A percentile compares a stretch with the other conserved stretches of the same genome.
Conservation (phyloP, 2,888 invertebrate genomes). For the Lapara coniferarum region DNA sequence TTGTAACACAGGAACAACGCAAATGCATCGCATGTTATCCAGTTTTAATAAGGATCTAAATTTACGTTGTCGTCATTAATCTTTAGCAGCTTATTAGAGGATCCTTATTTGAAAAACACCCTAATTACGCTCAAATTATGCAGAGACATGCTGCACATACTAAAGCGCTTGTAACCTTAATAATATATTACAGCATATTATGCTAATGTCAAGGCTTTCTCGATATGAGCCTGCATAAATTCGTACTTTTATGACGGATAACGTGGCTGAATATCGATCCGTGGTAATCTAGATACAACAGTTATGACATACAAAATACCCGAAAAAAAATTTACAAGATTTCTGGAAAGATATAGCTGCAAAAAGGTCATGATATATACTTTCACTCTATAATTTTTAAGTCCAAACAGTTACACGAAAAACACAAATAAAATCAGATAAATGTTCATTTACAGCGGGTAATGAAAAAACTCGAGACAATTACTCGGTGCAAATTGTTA, state of each 20-base stretch:
- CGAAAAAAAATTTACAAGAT: neutral
- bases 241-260: neutral
- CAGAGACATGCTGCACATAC: neutral
- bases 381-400: too few relatives aligned
- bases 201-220: conserved; percentile 1
- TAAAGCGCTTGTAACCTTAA: conserved; percentile 1
- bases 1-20: too few relatives aligned
- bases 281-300: neutral
- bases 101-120: too few relatives aligned
- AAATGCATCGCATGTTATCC: too few relatives aligned
- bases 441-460: too few relatives aligned
- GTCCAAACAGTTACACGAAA: too few relatives aligned
- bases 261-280: neutral
- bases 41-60: too few relatives aligned
- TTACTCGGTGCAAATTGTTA: conserved; percentile 26
- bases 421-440: too few relatives aligned
- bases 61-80: too few relatives aligned
- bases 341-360: neutral
- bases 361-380: neutral
- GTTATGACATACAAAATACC: neutral
- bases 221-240: neutral
- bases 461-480: neutral
- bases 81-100: too few relatives aligned
- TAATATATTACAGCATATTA: neutral
- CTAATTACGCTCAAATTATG: too few relatives aligned